Evolutionary conservation across 2,888 invertebrate species (phyloP).

Genomic region (Beris chalybata): DNA sequence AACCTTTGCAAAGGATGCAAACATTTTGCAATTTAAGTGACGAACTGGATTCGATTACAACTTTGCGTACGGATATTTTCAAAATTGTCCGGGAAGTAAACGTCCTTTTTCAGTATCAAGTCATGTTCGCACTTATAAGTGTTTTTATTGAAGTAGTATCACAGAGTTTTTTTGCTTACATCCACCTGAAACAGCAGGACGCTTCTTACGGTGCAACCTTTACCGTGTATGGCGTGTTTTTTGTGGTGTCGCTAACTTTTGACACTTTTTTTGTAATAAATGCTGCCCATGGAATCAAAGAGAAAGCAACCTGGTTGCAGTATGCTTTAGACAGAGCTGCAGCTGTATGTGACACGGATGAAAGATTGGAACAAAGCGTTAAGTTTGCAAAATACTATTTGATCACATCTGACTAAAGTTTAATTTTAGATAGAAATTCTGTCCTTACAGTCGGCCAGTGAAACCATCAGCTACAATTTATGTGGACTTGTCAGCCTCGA

Average conservation of each 20-base stretch:
- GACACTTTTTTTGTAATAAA: too few relatives aligned
- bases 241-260: too few relatives aligned
- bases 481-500: too few relatives aligned
- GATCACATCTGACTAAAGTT: not conserved
- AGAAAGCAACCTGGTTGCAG: too few relatives aligned
- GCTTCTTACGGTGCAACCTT: not conserved
- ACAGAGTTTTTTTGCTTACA: constrained; percentile 1
- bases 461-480: too few relatives aligned
- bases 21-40: constrained; percentile 15
- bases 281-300: too few relatives aligned
- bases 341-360: not conserved
- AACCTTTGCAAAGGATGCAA: not conserved
- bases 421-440: too few relatives aligned
- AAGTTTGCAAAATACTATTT: not conserved
- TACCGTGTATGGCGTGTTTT: too few relatives aligned
- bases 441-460: too few relatives aligned
- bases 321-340: too few relatives aligned
- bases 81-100: constrained; percentile 14
- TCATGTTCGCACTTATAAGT: constrained; percentile 14
- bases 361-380: constrained; percentile 17
- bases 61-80: constrained; percentile 1
- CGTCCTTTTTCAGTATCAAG: constrained; percentile 11
- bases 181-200: not conserved
- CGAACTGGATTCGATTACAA: constrained; percentile 1
- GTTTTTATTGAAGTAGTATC: constrained; percentile 13